Base-by-base conservation (phyloP, 1,140 invertebrate genomes). In the Spodoptera litura region DNA sequence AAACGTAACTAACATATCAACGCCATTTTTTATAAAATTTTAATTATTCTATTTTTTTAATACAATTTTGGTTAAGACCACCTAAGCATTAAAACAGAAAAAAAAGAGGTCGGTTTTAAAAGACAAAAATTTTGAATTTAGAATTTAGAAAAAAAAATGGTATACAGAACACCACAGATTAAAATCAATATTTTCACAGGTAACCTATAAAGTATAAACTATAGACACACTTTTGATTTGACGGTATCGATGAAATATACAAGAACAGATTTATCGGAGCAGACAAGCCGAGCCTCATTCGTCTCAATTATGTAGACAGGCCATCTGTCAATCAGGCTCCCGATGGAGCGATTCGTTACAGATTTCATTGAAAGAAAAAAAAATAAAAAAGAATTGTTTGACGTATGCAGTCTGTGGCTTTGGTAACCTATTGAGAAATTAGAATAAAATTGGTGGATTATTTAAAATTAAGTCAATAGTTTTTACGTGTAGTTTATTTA, bases 301-400 rank as follows among this genome's bases (percentile, higher is more conserved):
- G 86, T 93, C 92, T 93, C 90, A 93, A 92, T 93, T 93, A 93
- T 84, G 79, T 27, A 84, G 92, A 92, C 92, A 88, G 91, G 82
- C 88, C 80, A 93, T 93, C 89, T 93, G 91, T 92, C 92, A 90
- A 90, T 93, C 92, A 90, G 78, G 59, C 78, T 90, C 91, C 87
- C 91, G 73, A 64, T 74, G 87, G 91, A 86, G 89, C 91, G 85
- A 92, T 92, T 89, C 87, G 87, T 88, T 89, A 87, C 84, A 81
- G 81, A 89, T 87, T 87, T 86, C 79, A 87, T 86, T 85, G 73
- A 79, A 75, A 82, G 83, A 81, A 84, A 85, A 84, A 87, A 87
- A 77, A 81, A 85, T 80, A 81, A 85, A 81, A 85, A 86, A 78
- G 64, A 76, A 81, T 68, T 80, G 59, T 81, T 81, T 66, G 55